Evolutionary conservation across 2,888 invertebrate species (phyloP).

Genomic region (Sepiola atlantica): DNA sequence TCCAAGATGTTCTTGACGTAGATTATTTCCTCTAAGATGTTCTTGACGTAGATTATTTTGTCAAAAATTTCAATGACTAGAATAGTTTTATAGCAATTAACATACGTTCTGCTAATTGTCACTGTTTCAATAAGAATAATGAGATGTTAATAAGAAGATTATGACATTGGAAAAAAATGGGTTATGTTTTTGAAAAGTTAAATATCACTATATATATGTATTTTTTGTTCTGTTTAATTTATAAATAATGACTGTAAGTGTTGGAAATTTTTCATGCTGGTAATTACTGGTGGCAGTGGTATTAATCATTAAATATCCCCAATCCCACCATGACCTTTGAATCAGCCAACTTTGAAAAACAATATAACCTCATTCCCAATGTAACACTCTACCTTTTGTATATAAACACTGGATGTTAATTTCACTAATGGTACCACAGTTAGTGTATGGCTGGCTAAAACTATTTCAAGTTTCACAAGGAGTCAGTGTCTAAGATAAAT

Average conservation of each 20-base stretch:
- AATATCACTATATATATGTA: too few relatives aligned
- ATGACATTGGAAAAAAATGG: too few relatives aligned
- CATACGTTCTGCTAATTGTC: too few relatives aligned
- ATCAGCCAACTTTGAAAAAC: not conserved
- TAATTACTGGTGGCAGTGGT: not conserved
- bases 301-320: not conserved
- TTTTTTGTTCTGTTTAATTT: not conserved
- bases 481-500: not conserved
- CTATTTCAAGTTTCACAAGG: not conserved
- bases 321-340: not conserved
- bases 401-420: not conserved
- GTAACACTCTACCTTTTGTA: not conserved
- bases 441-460: not conserved
- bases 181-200: too few relatives aligned
- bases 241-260: not conserved
- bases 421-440: not conserved
- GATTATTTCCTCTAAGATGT: too few relatives aligned
- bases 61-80: too few relatives aligned
- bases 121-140: too few relatives aligned
- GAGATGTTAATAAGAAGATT: too few relatives aligned
- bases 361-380: not conserved
- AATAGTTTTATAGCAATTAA: too few relatives aligned
- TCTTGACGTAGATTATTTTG: too few relatives aligned
- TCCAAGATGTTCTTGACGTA: too few relatives aligned
- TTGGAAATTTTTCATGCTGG: not conserved